phyloP scores from a whole-genome alignment of 2,797 vertebrate genomes.

The Kryptolebias ocellatus region DNA sequence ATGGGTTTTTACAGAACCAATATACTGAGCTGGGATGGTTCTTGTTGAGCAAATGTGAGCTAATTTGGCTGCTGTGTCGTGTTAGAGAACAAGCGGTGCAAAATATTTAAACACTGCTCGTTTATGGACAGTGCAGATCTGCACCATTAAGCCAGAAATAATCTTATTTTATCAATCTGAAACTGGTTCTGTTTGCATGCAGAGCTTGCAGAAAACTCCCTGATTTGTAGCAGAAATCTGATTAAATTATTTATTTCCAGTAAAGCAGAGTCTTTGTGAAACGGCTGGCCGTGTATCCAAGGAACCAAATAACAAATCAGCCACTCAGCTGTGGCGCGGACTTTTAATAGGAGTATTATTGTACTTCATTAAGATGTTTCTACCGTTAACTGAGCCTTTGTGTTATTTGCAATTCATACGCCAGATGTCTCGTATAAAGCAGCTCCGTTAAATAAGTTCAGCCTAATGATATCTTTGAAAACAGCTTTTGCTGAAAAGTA shows the following conservation, averaged over 20 bases:
- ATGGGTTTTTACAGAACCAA: slow-evolving; percentile 51
- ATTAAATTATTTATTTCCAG: slow-evolving; percentile 63
- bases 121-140: slow-evolving; percentile 38
- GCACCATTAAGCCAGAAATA: slow-evolving; percentile 55
- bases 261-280: slow-evolving; percentile 67
- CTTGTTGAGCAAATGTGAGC: slow-evolving; percentile 46
- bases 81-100: slow-evolving; percentile 34
- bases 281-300: slow-evolving; percentile 55
- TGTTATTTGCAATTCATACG: slow-evolving; percentile 59
- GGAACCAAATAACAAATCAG: slow-evolving; percentile 74
- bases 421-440: slow-evolving; percentile 71
- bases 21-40: slow-evolving; percentile 34
- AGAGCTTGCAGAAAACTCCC: slow-evolving; percentile 41
- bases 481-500: slow-evolving; percentile 24
- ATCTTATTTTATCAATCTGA: slow-evolving; percentile 52
- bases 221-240: slow-evolving; percentile 55
- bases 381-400: slow-evolving; percentile 50
- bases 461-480: slow-evolving; percentile 62
- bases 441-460: slow-evolving; percentile 63
- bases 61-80: slow-evolving; percentile 50
- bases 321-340: slow-evolving; percentile 67
- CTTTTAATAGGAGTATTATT: slow-evolving; percentile 73
- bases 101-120: slow-evolving; percentile 44
- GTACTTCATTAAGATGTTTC: slow-evolving; percentile 68
- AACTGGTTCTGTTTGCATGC: slow-evolving; percentile 37